Percentiles rank a stretch among this genome's conserved stretches.
phyloP scores from a whole-genome alignment of 2,113 vertebrate genomes.

The Columbina picui region DNA sequence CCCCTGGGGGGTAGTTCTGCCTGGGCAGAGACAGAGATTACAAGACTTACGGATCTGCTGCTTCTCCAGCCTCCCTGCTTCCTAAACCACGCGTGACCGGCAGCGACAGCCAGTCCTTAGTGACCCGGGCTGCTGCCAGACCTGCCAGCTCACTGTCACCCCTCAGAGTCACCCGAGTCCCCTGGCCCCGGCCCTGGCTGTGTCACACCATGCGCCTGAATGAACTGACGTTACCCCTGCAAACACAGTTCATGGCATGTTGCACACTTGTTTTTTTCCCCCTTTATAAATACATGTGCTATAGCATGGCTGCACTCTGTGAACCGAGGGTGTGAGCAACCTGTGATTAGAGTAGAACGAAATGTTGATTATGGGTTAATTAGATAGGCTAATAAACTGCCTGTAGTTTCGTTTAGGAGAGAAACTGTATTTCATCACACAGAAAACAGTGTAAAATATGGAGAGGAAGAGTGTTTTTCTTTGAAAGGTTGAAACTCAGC shows the following conservation, averaged over 20 bases:
- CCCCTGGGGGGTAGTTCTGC: not conserved
- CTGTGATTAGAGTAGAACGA: conserved; percentile 71
- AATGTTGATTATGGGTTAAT: conserved; percentile 76
- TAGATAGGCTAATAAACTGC: conserved; percentile 77
- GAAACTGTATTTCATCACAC: conserved; percentile 58
- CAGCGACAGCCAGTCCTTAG: not conserved
- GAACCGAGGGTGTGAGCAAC: conserved; percentile 55
- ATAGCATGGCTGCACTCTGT: conserved; percentile 11
- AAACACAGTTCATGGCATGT: conserved; percentile 19
- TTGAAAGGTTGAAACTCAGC: conserved; percentile 12
- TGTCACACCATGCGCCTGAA: conserved; percentile 25
- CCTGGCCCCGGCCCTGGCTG: not conserved
- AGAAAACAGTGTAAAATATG: conserved; percentile 16
- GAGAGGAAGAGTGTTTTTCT: conserved; percentile 19
- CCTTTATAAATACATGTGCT: conserved; percentile 67
- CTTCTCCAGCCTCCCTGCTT: not conserved
- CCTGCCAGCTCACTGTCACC: not conserved
- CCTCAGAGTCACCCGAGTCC: not conserved
- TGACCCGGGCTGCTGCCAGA: not conserved
- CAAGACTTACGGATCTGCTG: not conserved
- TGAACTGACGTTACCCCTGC: not conserved
- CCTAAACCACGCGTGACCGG: not conserved
- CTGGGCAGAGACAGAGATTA: not conserved
- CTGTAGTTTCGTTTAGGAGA: conserved; percentile 62
- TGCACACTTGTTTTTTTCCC: not conserved